Evolutionary conservation across 2,797 vertebrate genomes (phyloP), one percentile per base, ranked within the genome.

Genomic region (Neomorphus geoffroyi): DNA sequence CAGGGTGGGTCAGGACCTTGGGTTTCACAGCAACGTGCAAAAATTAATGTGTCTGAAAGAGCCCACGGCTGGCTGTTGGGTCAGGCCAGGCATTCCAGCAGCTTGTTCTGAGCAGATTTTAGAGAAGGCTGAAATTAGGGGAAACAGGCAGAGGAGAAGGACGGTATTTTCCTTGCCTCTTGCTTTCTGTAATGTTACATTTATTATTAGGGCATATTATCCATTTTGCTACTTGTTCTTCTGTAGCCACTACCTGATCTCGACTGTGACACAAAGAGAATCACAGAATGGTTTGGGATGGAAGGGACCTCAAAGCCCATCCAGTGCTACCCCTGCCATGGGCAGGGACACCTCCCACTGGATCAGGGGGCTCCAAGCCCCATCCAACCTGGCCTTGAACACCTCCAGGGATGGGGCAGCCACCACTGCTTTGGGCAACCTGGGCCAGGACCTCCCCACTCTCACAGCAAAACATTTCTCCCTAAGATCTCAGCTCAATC

Each of bases 31-130:
- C 57, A 13, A 26, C 0, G 4, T 11, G 56, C n/a, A 17, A 22
- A 32, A 54, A 22, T 24, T 15, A 3, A 16, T 0, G 5, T 1
- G 7, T 35, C 33, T 50, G 3, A 27, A 72, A 43, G 5, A 78
- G 30, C 14, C 27, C 30, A 3, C 13, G 65, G 37, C 0, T n/a
- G 60, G 45, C 45, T 53, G 53, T 84, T 8, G 5, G 39, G 46
- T 45, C 50, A 41, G 56, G 84, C 22, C 45, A 4, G 13, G 10
- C 24, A n/a, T 53, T 57, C 67, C 57, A 41, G 28, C 15, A 3
- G 7, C 18, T 15, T 10, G 32, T 18, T 77, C 23, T 58, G 32
- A 18, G 69, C 1, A 27, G 78, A 6, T 37, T 57, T 45, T 1
- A 30, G 57, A 2, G 45, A 37, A 37, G 65, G 41, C 8, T 61